Base-by-base conservation (phyloP, 2,888 invertebrate genomes). In the Tachina fera region DNA sequence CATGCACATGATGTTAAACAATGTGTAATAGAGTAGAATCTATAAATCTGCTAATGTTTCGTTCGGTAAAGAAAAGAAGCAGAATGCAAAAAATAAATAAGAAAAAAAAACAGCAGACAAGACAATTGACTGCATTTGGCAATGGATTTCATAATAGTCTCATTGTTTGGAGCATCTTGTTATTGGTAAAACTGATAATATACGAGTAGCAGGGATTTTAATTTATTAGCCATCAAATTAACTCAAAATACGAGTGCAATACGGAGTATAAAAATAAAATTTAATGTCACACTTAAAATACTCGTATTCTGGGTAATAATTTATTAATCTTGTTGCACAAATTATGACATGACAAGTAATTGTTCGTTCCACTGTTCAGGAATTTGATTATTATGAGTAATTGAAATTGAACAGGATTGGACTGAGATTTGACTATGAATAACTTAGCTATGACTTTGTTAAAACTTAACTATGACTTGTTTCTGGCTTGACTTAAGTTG, bases 61-160 rank as follows among this genome's bases (percentile, higher is more conserved):
- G 49, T n/a, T n/a, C n/a, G n/a, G n/a, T 14, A 31, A 3, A 1
- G n/a, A 14, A 47, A 65, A 9, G n/a, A 14, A n/a, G 16, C 11
- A 58, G n/a, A n/a, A 39, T 9, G 19, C 53, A 16, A 60, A 63
- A 61, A 67, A 19, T 11, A 49, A n/a, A 13, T 9, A 8, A 58
- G 56, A 60, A 13, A n/a, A 60, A 16, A 60, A 51, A 16, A 41
- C 14, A 16, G 43, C 10, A 78, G 72, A 67, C 74, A 78, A 78
- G 68, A 79, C 83, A 79, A 75, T 79, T 79, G 83, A 39, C 68
- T 75, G 49, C 22, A 70, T 63, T 75, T 84, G 83, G 83, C 78
- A 79, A 70, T 16, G 75, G 16, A 63, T 76, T 76, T 82, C 68
- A 53, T 61, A 68, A 75, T 53, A 53, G 19, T 75, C 19, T 39